These are phyloP conservation scores for Scyliorhinus canicula DNA, from an alignment of 2,797 vertebrate genomes.

Conservation along the genomic window DNA sequence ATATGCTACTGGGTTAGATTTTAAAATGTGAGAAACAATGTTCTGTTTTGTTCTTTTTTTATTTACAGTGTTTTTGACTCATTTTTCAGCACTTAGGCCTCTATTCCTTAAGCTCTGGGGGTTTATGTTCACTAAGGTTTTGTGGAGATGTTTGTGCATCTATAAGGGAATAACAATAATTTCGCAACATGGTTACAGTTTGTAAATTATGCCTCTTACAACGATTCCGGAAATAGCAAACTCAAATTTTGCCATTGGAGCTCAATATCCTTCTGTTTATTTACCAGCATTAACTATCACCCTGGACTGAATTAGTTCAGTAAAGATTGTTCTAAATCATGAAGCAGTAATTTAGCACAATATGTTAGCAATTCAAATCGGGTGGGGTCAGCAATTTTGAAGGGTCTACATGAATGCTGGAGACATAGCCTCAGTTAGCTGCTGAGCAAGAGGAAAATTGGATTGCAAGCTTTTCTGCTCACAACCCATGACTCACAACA, in stretches of 20 bases:
- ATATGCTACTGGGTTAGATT: slow-evolving; percentile 25
- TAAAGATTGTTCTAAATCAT: background rate
- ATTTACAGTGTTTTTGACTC: background rate
- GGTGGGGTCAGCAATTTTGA: background rate
- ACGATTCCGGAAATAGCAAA: background rate
- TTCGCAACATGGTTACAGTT: background rate
- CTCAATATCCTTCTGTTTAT: background rate
- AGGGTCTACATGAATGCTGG: background rate
- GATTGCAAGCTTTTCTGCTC: background rate
- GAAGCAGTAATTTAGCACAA: background rate
- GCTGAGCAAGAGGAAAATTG: background rate
- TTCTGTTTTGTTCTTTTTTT: background rate
- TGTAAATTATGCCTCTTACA: background rate
- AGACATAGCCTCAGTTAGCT: background rate
- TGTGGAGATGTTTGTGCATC: background rate
- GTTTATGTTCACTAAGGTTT: background rate
- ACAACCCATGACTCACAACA: background rate
- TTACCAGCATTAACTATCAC: background rate
- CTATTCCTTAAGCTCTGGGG: background rate
- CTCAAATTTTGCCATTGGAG: background rate
- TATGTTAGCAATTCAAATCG: background rate
- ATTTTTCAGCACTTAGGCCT: background rate
- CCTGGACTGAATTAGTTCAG: background rate
- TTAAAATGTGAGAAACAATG: background rate
- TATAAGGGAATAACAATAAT: background rate